Percentiles rank a stretch among this genome's conserved stretches.
Conservation (phyloP, 2,888 invertebrate species). For the Colostygia pectinataria region DNA sequence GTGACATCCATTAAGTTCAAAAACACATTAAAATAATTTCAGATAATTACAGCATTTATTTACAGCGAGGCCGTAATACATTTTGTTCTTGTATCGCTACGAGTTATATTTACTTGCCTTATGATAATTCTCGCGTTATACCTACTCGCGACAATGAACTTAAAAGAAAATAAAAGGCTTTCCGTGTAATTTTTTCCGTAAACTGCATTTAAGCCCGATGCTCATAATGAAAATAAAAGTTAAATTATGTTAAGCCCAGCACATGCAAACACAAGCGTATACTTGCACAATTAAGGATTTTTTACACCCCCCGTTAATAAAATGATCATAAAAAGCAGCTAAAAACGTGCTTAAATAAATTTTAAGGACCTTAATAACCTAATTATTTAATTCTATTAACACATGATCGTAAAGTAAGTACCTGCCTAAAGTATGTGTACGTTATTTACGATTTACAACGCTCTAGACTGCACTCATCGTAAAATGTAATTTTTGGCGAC, state of each 20-base stretch:
- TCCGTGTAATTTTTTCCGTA: slow-evolving; percentile 61
- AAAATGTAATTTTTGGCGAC: slow-evolving; percentile 23
- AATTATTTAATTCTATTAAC: slow-evolving; percentile 71
- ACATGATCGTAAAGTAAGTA: slow-evolving; percentile 55
- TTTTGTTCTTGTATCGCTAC: slow-evolving; percentile 57
- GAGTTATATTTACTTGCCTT: slow-evolving; percentile 38
- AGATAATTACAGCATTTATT: slow-evolving; percentile 80
- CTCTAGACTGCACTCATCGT: slow-evolving; percentile 50
- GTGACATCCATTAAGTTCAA: slow-evolving; percentile 75
- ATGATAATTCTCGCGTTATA: slow-evolving; percentile 43
- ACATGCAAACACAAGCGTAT: slow-evolving; percentile 11
- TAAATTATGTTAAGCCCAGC: slow-evolving; percentile 14
- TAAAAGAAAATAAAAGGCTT: slow-evolving; percentile 67
- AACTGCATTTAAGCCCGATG: slow-evolving; percentile 29
- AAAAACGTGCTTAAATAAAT: slow-evolving; percentile 41
- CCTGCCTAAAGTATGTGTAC: slow-evolving; percentile 39
- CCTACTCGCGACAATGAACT: slow-evolving; percentile 60
- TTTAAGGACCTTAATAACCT: slow-evolving; percentile 45
- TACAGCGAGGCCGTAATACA: slow-evolving; percentile 65
- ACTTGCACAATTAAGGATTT: slow-evolving; percentile 11
- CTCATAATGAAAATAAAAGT: slow-evolving; percentile 33
- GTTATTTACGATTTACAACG: slow-evolving; percentile 30
- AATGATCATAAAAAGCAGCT: slow-evolving; percentile 32
- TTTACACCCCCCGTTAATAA: slow-evolving; percentile 13
- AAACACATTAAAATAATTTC: slow-evolving; percentile 79